Evolutionary conservation across 2,113 vertebrate species (phyloP), one percentile per base, ranked within the genome.

Genomic region (Electrona antarctica): DNA sequence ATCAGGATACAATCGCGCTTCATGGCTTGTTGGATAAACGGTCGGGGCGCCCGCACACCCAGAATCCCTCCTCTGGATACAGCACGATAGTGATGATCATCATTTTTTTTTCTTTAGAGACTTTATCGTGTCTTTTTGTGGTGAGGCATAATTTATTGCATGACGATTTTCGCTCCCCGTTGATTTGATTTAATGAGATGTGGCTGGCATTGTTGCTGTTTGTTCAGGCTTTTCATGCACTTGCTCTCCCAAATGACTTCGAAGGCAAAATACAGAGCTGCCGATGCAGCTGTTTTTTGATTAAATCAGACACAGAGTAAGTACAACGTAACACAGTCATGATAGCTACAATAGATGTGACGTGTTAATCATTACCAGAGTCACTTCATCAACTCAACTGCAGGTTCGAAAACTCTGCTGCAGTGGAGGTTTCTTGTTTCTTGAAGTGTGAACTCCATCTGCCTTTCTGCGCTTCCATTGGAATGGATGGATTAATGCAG

Each of bases 181-280:
- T 87, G 84, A 88, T 84, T 73, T 85, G 64, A 81, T 75, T 76
- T 84, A 90, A 91, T 81, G 76, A 91, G 85, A 77, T 54, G 49
- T 79, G 70, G 69, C 57, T 41, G 41, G 65, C 47, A 60, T 82
- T 79, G 79, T 71, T 77, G 64, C 48, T 85, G 82, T 83, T 87
- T 86, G 76, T 61, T 78, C 70, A 84, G 79, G 76, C 80, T 73
- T 82, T 84, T 78, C 48, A 41, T 41, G 33, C 33, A 50, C 64
- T 75, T 81, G 33, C 66, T 61, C 61, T 84, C 82, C 76, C 85
- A 85, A 74, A 78, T 82, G 78, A 45, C 74, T 64, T 33, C 41
- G 41, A 54, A 45, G 63, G 78, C 64, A 71, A 77, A 81, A 64
- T 74, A 65, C 76, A 67, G 80, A 76, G 59, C 62, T 69, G 69